Evolutionary conservation across 2,797 vertebrate genomes (phyloP), one percentile per base, ranked within the genome.

Genomic region (Remorina albescens): DNA sequence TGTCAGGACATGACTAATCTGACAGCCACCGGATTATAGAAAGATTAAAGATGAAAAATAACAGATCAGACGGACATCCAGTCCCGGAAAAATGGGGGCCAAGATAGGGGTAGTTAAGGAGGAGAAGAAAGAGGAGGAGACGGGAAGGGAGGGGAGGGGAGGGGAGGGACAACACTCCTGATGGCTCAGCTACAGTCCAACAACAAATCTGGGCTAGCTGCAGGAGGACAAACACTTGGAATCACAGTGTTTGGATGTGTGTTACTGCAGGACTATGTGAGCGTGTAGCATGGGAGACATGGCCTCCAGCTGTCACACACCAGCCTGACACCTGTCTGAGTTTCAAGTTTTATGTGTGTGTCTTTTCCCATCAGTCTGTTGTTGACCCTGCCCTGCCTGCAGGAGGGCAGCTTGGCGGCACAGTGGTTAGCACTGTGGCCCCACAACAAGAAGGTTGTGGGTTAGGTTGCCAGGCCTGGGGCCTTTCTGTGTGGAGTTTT

Each of bases 161-260:
- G 37, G 36, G 86, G 86, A 86, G 73, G 89, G 84, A 86, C 63
- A n/a, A 37, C 66, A 50, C 83, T 83, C 76, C 78, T 82, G 82
- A 82, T 61, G 71, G 66, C 66, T 86, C 63, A 61, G 80, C 87
- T 85, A 85, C 57, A 67, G 77, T 55, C 71, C 25, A 18, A 81
- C 46, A 4, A 39, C 28, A 54, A 68, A 89, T 82, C 72, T 85
- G 88, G 82, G 72, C 53, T 81, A 86, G 71, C 76, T 75, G 75
- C 37, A 23, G 64, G 74, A 68, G 59, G 21, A 34, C 59, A 61
- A 65, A 82, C 60, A 69, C 51, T 58, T 25, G 19, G 50, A 74
- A 39, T 51, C 54, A 54, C 41, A 6, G 36, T 50, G 67, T 78
- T 36, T 67, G 37, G 58, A 19, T 28, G 71, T 53, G 62, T 30